Base-by-base conservation (phyloP, 2,888 invertebrate genomes). In the Drosophila maculinotata region DNA sequence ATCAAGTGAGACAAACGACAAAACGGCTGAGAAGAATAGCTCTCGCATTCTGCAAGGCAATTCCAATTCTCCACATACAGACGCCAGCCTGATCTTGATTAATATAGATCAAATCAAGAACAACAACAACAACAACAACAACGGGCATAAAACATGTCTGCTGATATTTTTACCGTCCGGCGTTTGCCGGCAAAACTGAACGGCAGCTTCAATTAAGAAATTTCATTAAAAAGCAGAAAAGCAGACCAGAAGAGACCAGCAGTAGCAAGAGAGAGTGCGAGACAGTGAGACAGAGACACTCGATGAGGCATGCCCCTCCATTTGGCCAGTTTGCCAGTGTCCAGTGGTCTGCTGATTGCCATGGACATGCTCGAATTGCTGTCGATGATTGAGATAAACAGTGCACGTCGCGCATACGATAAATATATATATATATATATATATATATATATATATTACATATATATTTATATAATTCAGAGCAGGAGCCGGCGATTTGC, bases 201-300 rank as follows among this genome's bases (percentile, higher is more conserved):
- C 74, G 68, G 69, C 83, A 73, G 76, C 81, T 81, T 86, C 83
- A 83, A 83, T 86, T 83, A 83, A 83, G 87, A 86, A 83, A 83
- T 83, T 86, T 84, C 72, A 83, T 86, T 76, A 83, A 84, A 76
- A 65, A 58, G 35, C 64, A 56, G 36, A 23, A 58, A 57, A 51
- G 39, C 36, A 65, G 51, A 45, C 38, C 49, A 53, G 39, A 17
- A 28, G 30, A 67, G 42, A 49, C 26, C n/a, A n/a, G n/a, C n/a
- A n/a, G n/a, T n/a, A 39, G 58, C 38, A 36, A 60, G 52, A 48
- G 65, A 49, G 45, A 35, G 49, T 25, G 44, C 31, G 14, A 35
- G 53, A 53, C 36, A 57, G 25, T 51, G 52, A 56, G 49, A 45
- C 53, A 17, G 36, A 59, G 65, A n/a, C n/a, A 47, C 53, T 36